Evolutionary conservation across 2,888 invertebrate genomes (phyloP).

Genomic region (Colletes collaris): DNA sequence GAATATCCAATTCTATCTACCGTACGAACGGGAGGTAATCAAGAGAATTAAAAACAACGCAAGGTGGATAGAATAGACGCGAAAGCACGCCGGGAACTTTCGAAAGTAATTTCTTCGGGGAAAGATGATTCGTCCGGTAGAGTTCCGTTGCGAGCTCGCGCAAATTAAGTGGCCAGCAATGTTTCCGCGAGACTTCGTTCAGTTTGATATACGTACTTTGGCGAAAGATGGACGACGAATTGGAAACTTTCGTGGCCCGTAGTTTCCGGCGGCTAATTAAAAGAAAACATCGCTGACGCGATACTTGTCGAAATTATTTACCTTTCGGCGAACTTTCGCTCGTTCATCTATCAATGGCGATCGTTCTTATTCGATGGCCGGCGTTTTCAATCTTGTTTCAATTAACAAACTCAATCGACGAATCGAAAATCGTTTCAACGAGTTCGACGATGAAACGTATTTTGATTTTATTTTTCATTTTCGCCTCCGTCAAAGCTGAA

Average conservation of each 20-base stretch:
- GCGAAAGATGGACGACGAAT: background rate
- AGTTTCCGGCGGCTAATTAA: slow-evolving; percentile 26
- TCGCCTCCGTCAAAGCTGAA: background rate
- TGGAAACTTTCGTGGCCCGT: background rate
- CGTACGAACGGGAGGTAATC: too few relatives aligned
- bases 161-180: too few relatives aligned
- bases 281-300: slow-evolving; percentile 23
- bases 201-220: background rate
- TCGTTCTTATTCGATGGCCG: background rate
- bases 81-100: too few relatives aligned
- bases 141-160: too few relatives aligned
- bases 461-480: background rate
- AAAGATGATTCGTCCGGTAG: too few relatives aligned
- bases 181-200: too few relatives aligned
- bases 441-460: background rate
- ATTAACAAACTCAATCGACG: slow-evolving; percentile 46
- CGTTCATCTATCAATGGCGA: background rate
- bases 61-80: too few relatives aligned
- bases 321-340: slow-evolving; percentile 6
- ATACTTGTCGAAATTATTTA: slow-evolving; percentile 16
- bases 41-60: too few relatives aligned
- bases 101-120: too few relatives aligned
- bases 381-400: slow-evolving; percentile 21
- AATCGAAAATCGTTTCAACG: slow-evolving; percentile 14
- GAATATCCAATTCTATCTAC: too few relatives aligned